phyloP scores from a whole-genome alignment of 2,888 invertebrate species.

The Rutpela maculata region DNA sequence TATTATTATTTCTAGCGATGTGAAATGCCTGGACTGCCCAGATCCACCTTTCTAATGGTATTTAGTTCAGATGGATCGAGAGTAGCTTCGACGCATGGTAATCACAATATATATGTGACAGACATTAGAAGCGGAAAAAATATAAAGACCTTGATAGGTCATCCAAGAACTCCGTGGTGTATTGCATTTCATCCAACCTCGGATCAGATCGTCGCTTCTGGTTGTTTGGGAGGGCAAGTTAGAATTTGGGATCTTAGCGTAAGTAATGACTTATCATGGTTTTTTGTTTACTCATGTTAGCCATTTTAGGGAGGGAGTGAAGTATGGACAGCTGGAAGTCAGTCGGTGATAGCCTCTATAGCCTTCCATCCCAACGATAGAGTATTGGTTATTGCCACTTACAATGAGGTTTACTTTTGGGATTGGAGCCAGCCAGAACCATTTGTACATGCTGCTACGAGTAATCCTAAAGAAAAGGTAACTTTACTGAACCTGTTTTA shows the following conservation, averaged over 20 bases:
- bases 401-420: slow-evolving; percentile 91
- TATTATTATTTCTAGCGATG: neutral
- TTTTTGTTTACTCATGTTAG: neutral
- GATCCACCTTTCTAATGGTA: neutral
- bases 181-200: neutral
- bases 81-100: neutral
- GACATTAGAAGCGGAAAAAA: neutral
- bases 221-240: neutral
- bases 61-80: neutral
- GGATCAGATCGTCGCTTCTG: neutral
- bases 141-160: neutral
- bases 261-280: neutral
- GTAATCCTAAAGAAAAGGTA: slow-evolving; percentile 71
- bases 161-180: neutral
- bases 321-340: neutral
- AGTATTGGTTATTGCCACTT: slow-evolving; percentile 84
- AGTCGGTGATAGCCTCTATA: neutral
- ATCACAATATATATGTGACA: neutral
- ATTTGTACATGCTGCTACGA: slow-evolving; percentile 85
- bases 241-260: neutral
- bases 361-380: neutral
- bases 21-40: neutral
- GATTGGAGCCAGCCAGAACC: slow-evolving; percentile 89
- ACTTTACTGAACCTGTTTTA: neutral
- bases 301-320: neutral